Conservation (phyloP, 2,888 invertebrate genomes). For the Dermolepida albohirtum region DNA sequence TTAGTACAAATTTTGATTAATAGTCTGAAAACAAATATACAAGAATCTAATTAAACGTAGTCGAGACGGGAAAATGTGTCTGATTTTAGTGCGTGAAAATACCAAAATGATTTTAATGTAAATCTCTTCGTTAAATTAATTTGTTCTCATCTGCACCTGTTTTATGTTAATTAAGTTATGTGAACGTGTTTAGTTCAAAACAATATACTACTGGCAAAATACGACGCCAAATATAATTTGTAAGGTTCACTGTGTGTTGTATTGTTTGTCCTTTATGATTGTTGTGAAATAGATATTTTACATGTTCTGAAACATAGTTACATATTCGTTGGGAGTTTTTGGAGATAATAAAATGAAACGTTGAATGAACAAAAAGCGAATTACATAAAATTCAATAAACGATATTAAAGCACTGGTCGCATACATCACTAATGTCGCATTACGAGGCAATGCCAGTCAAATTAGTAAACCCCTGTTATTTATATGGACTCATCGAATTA, state of each 20-base stretch:
- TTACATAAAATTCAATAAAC: no score
- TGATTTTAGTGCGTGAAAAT: constrained; percentile 5
- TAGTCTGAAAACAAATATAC: constrained; percentile 10
- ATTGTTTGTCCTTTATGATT: no score
- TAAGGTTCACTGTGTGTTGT: not conserved
- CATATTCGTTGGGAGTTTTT: no score
- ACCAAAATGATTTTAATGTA: not conserved
- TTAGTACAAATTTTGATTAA: constrained; percentile 27
- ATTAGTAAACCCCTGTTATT: no score
- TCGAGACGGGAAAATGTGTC: constrained; percentile 5
- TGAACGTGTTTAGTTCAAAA: constrained; percentile 1
- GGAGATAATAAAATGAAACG: no score
- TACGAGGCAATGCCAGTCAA: no score
- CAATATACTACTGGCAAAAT: constrained; percentile 6
- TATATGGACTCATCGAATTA: no score
- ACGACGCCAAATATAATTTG: not conserved
- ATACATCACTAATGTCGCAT: no score
- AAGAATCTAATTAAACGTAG: constrained; percentile 22
- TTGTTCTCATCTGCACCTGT: constrained; percentile 15
- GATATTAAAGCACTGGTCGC: no score
- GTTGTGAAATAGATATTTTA: no score
- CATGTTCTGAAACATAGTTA: no score
- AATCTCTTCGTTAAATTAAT: constrained; percentile 14
- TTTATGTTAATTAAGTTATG: constrained; percentile 30
- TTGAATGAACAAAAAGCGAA: no score